These are phyloP conservation scores for Gambusia holbrooki DNA, from an alignment of 2,113 vertebrate genomes.

Conservation along the genomic window DNA sequence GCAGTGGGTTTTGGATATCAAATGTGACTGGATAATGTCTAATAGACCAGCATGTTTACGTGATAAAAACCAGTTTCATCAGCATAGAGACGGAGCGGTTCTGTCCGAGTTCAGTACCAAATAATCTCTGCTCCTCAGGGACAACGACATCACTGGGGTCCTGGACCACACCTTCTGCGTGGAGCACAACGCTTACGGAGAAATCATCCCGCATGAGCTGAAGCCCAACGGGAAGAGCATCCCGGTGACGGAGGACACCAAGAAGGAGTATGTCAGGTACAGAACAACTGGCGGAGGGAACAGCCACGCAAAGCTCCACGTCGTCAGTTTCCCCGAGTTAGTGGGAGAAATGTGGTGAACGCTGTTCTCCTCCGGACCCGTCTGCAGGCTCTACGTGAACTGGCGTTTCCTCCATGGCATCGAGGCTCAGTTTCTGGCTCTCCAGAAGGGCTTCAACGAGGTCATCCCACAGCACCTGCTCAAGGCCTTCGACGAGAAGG, in stretches of 20 bases:
- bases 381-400: slow-evolving; percentile 91
- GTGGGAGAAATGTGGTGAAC: background rate
- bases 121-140: slow-evolving; percentile 73
- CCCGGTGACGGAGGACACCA: slow-evolving; percentile 94
- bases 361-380: background rate
- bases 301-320: background rate
- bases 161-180: slow-evolving; percentile 98
- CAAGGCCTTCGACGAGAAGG: slow-evolving; percentile 98
- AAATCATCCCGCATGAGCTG: slow-evolving; percentile 98
- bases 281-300: background rate
- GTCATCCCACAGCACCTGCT: slow-evolving; percentile 98
- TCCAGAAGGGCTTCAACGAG: slow-evolving; percentile 99
- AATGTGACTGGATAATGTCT: background rate
- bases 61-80: background rate
- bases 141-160: slow-evolving; percentile 97
- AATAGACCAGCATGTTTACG: background rate
- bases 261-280: slow-evolving; percentile 95
- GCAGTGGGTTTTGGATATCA: background rate
- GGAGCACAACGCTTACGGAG: slow-evolving; percentile 96
- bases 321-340: background rate
- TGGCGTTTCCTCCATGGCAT: slow-evolving; percentile 98
- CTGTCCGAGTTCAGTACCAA: background rate
- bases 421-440: slow-evolving; percentile 96
- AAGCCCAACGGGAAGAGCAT: slow-evolving; percentile 97
- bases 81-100: background rate